These are phyloP conservation scores for Dendropsophus ebraccatus DNA, from an alignment of 2,113 vertebrate species.

Conservation along the genomic window DNA sequence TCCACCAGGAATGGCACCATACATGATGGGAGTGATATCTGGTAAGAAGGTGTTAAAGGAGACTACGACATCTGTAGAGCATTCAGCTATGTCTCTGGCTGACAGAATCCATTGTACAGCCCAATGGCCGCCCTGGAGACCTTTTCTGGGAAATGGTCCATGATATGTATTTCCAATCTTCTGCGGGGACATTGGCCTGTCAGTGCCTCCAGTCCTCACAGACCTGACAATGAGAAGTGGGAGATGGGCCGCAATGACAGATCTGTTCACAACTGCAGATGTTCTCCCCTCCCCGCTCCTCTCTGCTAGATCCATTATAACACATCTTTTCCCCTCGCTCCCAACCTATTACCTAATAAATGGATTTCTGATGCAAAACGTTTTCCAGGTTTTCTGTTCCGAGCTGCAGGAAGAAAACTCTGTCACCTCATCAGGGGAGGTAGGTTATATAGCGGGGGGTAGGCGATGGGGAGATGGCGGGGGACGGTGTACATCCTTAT, in stretches of 20 bases:
- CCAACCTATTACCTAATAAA: neutral
- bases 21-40: neutral
- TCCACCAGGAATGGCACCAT: too few species aligned
- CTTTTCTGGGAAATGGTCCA: conserved; percentile 57
- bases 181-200: neutral
- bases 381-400: neutral
- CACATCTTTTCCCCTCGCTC: neutral
- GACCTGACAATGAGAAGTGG: neutral
- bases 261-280: conserved; percentile 11
- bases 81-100: neutral
- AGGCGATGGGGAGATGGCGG: too few species aligned
- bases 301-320: conserved; percentile 44
- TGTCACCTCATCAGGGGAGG: conserved; percentile 28
- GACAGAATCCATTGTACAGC: conserved; percentile 66
- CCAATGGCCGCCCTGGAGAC: conserved; percentile 60
- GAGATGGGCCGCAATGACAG: neutral
- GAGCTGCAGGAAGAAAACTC: too few species aligned
- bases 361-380: neutral
- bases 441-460: neutral
- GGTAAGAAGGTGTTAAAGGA: neutral
- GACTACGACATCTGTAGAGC: neutral
- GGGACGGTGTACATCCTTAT: too few species aligned
- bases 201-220: neutral
- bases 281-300: neutral
- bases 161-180: neutral